Conservation (phyloP, 2,113 vertebrate genomes). For the Romanogobio albipinnatus region DNA sequence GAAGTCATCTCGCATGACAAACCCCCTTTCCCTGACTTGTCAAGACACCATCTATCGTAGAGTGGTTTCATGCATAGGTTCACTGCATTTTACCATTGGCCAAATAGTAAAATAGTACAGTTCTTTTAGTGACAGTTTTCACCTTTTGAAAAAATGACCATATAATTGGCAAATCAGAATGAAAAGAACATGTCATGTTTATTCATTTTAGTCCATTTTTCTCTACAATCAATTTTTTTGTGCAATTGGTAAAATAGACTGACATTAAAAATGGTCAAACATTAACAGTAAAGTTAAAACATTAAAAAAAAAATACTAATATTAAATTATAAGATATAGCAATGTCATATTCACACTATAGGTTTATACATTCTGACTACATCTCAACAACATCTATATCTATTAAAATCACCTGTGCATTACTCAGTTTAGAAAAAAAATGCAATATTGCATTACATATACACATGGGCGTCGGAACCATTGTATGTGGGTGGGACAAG, state of each 20-base stretch:
- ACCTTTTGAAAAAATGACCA: background rate
- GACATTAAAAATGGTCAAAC: background rate
- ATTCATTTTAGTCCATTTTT: background rate
- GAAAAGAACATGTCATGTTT: background rate
- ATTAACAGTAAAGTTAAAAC: background rate
- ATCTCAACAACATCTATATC: no score
- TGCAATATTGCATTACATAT: background rate
- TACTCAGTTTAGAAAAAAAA: background rate
- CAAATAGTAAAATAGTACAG: background rate
- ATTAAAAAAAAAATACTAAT: background rate
- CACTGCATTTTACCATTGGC: background rate
- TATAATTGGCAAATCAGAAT: background rate
- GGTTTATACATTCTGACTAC: background rate
- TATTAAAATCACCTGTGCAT: background rate
- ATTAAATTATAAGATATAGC: background rate
- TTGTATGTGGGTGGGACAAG: no score
- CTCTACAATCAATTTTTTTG: background rate
- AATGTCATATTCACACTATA: background rate
- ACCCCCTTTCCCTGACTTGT: background rate
- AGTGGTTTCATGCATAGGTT: background rate
- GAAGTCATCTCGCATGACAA: constrained; percentile 27
- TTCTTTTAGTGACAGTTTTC: no score
- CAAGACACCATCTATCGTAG: background rate
- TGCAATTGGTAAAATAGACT: background rate
- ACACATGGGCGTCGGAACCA: no score